Evolutionary conservation across 2,888 invertebrate genomes (phyloP), one percentile per base, ranked within the genome.

Genomic region (Erebia ligea): DNA sequence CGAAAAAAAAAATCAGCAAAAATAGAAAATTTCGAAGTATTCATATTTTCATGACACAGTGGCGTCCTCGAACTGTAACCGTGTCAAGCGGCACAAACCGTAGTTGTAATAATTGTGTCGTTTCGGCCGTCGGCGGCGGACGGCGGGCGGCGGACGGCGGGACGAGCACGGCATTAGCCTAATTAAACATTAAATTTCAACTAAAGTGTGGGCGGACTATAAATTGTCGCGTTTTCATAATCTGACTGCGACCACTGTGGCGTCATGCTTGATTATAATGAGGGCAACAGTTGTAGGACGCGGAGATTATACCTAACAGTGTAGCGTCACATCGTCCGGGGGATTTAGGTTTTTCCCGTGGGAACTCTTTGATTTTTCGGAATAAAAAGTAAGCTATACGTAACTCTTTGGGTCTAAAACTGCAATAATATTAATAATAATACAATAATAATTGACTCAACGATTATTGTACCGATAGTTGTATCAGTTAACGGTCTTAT

Each of bases 131-230:
- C n/a, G n/a, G 6, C 50, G 50, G 11, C 4, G 15, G 15, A 6
- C 34, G 15, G n/a, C 6, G 50, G 5, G n/a, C n/a, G n/a, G 6
- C 50, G 50, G 11, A 6, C 52, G n/a, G 34, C 34, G 34, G 34
- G 34, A 21, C 34, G 34, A 34, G 52, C 2, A 9, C 17, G 54
- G 54, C 54, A 54, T 54, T 19, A 54, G 54, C 54, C 54, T 54
- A 17, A 54, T 54, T 54, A 17, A 54, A 54, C 54, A 54, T 19
- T 17, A 19, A 54, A 54, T 52, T 52, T 17, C 54, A 54, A 54
- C 9, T 54, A 10, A 17, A 54, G 17, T 50, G 50, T 54, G 54
- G 54, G 54, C 17, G 54, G 19, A 10, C 54, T 19, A 2, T 54
- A 19, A 6, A 54, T 54, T 54, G 54, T 54, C 54, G 54, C 19